Base-by-base conservation (phyloP, 2,888 invertebrate genomes). In the Spisula subtruncata region DNA sequence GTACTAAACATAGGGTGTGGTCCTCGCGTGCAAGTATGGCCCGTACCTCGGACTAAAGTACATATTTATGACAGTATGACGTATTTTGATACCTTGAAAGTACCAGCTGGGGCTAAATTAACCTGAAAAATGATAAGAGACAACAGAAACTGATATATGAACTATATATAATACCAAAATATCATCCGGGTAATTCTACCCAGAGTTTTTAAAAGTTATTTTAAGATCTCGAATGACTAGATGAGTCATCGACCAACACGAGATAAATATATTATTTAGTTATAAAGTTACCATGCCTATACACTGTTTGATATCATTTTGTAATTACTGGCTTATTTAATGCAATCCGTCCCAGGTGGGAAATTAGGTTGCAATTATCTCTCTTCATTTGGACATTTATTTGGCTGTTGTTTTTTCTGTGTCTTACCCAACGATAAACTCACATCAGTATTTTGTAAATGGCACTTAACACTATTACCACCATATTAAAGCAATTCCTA, bases 101-200 rank as follows among this genome's bases (percentile, higher is more conserved):
- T 14, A 14, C 14, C 75, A 75, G 29, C 32, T 75, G 75, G 29
- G n/a, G 10, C 32, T 18, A 75, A 35, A 35, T 18, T 35, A 35
- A 75, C 20, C 32, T 0, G 75, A 75, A 32, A 75, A 18, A 18
- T 10, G 60, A 66, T 66, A 66, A n/a, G 25, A 66, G 51, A 66
- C 25, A 18, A 35, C 1, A 32, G 5, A 14, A 75, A 35, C 10
- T 75, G 32, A 75, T 75, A 75, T 75, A 75, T 75, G 32, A 35
- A 75, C 16, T 32, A 75, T 12, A 75, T 75, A 75, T 75, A 16
- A 75, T 35, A 75, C 75, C 18, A 75, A 75, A 75, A 75, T 14
- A n/a, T 32, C n/a, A 75, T 35, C 35, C 35, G 75, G 75, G 75
- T 75, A 75, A 35, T 75, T 75, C 14, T 25, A 20, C 75, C 75